These are phyloP conservation scores for Stigmatopora nigra DNA, from an alignment of 2,113 vertebrate species.

Conservation along the genomic window DNA sequence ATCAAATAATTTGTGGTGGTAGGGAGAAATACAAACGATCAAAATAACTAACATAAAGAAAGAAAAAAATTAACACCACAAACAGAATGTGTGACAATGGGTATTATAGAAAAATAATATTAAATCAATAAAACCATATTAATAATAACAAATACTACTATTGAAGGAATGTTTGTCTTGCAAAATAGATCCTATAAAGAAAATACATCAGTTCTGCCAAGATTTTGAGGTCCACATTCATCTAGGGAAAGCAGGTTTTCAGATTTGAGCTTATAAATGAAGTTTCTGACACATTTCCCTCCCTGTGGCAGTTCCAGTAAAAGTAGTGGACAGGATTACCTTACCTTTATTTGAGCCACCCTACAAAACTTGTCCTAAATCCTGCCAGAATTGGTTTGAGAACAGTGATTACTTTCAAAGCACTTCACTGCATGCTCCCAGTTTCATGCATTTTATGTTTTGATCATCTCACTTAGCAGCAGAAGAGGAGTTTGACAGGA, in stretches of 20 bases:
- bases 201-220: too few relatives aligned
- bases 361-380: constrained; percentile 6
- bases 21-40: too few relatives aligned
- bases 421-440: constrained; percentile 18
- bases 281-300: not conserved
- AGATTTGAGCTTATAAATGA: not conserved
- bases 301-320: not conserved
- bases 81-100: too few relatives aligned
- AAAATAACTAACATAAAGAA: too few relatives aligned
- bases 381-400: constrained; percentile 34
- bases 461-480: constrained; percentile 14
- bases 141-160: too few relatives aligned
- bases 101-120: too few relatives aligned
- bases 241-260: not conserved
- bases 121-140: too few relatives aligned
- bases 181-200: too few relatives aligned
- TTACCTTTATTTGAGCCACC: constrained; percentile 4
- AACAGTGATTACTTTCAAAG: constrained; percentile 34
- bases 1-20: too few relatives aligned
- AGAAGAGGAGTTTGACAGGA: constrained; percentile 6
- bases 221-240: not conserved
- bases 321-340: constrained; percentile 5
- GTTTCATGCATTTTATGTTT: constrained; percentile 25
- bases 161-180: too few relatives aligned
- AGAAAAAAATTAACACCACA: too few relatives aligned